Percentiles rank a stretch among this genome's conserved stretches.
Evolutionary conservation across 2,797 vertebrate genomes (phyloP).

Genomic region (Apodemus agrarius): DNA sequence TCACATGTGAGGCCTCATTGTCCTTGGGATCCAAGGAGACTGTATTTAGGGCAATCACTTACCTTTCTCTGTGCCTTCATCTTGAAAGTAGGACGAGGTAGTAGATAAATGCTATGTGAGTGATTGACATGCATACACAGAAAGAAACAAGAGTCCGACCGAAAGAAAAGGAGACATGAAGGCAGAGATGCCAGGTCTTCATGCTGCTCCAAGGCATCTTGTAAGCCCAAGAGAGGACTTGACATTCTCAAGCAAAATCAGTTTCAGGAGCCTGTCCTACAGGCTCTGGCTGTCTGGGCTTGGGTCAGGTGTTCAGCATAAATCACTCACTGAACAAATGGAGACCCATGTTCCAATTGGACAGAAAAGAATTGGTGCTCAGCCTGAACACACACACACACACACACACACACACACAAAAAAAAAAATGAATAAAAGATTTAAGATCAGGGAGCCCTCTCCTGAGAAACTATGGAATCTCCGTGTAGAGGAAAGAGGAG

Average conservation of each 20-base stretch:
- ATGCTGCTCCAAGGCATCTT: not conserved
- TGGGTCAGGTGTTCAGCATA: not conserved
- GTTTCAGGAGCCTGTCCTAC: not conserved
- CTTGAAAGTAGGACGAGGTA: not conserved
- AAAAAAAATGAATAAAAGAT: not conserved
- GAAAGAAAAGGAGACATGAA: not conserved
- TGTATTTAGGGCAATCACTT: not conserved
- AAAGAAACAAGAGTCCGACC: not conserved
- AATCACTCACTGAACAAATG: not conserved
- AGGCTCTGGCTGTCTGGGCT: not conserved
- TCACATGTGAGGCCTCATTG: not conserved
- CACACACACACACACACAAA: too few species aligned
- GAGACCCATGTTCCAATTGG: not conserved
- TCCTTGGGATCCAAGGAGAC: not conserved
- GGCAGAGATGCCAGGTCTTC: not conserved
- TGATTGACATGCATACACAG: not conserved
- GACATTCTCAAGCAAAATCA: not conserved
- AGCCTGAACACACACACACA: not conserved
- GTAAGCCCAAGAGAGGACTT: not conserved
- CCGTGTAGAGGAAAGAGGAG: not conserved
- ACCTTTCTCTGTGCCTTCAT: not conserved
- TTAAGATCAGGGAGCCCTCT: not conserved
- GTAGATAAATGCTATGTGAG: not conserved
- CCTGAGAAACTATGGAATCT: not conserved
- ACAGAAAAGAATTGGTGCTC: not conserved